A percentile compares a stretch with the other conserved stretches of the same genome.
These are phyloP conservation scores for Leptopilina boulardi DNA, from an alignment of 1,140 invertebrate species.

Conservation along the genomic window DNA sequence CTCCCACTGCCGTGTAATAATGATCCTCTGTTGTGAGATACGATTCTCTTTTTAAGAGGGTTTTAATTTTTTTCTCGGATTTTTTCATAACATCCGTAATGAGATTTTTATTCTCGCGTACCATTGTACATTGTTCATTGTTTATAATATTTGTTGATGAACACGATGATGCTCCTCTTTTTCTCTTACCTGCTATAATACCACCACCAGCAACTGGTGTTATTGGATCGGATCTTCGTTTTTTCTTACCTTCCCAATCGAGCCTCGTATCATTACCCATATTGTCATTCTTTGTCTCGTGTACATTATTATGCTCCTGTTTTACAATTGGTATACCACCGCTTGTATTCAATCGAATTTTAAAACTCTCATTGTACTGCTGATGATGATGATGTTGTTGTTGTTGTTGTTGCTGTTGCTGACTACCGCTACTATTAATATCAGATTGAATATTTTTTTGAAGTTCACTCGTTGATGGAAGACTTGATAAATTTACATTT, in stretches of 20 bases:
- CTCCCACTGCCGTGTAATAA: constrained; percentile 76
- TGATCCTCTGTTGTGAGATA: constrained; percentile 74
- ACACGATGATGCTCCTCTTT: constrained; percentile 70
- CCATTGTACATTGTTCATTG: constrained; percentile 68
- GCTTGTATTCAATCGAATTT: constrained; percentile 72
- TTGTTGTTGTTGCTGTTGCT: too few relatives aligned
- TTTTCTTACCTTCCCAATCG: constrained; percentile 72
- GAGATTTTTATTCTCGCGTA: constrained; percentile 66
- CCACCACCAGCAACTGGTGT: constrained; percentile 55
- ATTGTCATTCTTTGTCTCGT: constrained; percentile 65
- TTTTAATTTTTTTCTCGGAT: constrained; percentile 71
- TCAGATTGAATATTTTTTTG: constrained; percentile 62
- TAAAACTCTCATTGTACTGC: constrained; percentile 71
- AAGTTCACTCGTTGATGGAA: constrained; percentile 67
- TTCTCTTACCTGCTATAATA: constrained; percentile 64
- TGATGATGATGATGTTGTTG: too few relatives aligned
- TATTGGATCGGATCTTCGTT: constrained; percentile 68
- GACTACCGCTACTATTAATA: too few relatives aligned
- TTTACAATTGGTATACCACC: constrained; percentile 73
- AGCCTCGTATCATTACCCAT: constrained; percentile 54
- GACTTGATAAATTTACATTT: constrained; percentile 64
- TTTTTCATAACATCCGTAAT: constrained; percentile 62
- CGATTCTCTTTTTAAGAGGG: constrained; percentile 68
- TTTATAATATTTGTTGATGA: constrained; percentile 72
- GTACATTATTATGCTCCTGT: constrained; percentile 63